Base-by-base conservation (phyloP, 2,797 vertebrate genomes). In the Gymnothorax reevesii region DNA sequence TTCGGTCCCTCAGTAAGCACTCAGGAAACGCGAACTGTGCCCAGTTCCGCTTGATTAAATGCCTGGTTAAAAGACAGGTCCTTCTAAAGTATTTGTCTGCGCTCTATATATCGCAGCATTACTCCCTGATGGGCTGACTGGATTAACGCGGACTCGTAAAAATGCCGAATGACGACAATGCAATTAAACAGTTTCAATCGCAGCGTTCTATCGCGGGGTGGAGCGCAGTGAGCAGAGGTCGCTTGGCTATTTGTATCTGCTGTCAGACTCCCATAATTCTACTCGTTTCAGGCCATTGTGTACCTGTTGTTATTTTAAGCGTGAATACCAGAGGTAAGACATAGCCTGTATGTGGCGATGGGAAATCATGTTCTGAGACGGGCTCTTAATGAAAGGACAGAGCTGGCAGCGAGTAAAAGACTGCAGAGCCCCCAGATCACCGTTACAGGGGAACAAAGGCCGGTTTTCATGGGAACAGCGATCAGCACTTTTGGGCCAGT, bases 41-140 rank as follows among this genome's bases (percentile, higher is more conserved):
- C 25, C 59, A 69, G 57, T 82, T 87, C 87, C 87, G 75, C 62
- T 87, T 75, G 82, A 85, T n/a, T n/a, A n/a, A n/a, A n/a, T n/a
- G n/a, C n/a, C n/a, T n/a, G n/a, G n/a, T 87, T 84, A 79, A 17
- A 27, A 71, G 27, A 49, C 54, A n/a, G 69, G 22, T 52, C 57
- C 27, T 59, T 27, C 73, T n/a, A 83, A 54, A 57, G 59, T 84
- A 84, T 85, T 69, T 17, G 59, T 57, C 64, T 0, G 49, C 33
- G 33, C 75, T 55, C 17, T 27, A 17, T 33, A 15, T 7, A 54
- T 25, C 7, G 15, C 2, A 62, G 75, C 1, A 57, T 64, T 73
- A 52, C 52, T 82, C 71, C 83, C 54, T 52, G n/a, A n/a, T 69
- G 17, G 42, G 25, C 54, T 25, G 62, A 57, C n/a, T n/a, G n/a